These are phyloP conservation scores for Nipponia nippon DNA, from an alignment of 2,113 vertebrate species.

Conservation along the genomic window DNA sequence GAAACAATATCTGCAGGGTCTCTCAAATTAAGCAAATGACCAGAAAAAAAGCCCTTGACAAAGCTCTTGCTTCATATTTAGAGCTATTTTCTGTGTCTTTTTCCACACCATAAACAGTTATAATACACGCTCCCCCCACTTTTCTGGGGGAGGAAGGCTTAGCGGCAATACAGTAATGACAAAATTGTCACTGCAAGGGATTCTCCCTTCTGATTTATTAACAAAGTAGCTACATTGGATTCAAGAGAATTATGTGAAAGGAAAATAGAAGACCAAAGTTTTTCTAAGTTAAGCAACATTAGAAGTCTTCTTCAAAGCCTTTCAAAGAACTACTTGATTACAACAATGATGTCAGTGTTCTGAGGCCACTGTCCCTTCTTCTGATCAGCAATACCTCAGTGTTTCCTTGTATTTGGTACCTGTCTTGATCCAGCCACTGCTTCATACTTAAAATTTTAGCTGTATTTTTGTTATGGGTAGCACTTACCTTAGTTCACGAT, in stretches of 20 bases:
- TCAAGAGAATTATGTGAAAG: neutral
- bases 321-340: neutral
- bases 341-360: neutral
- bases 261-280: neutral
- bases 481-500: neutral
- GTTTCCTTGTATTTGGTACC: neutral
- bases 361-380: neutral
- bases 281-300: neutral
- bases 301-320: neutral
- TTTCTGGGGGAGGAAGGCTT: neutral
- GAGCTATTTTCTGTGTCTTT: neutral
- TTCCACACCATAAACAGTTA: neutral
- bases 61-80: neutral
- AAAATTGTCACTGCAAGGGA: neutral
- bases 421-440: neutral
- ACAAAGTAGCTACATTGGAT: neutral
- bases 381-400: neutral
- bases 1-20: neutral
- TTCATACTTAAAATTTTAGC: neutral
- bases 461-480: neutral
- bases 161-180: neutral
- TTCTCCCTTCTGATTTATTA: neutral
- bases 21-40: neutral
- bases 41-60: neutral
- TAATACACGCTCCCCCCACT: neutral